Base-by-base conservation (phyloP, 1,140 invertebrate species). In the Chionoecetes opilio region DNA sequence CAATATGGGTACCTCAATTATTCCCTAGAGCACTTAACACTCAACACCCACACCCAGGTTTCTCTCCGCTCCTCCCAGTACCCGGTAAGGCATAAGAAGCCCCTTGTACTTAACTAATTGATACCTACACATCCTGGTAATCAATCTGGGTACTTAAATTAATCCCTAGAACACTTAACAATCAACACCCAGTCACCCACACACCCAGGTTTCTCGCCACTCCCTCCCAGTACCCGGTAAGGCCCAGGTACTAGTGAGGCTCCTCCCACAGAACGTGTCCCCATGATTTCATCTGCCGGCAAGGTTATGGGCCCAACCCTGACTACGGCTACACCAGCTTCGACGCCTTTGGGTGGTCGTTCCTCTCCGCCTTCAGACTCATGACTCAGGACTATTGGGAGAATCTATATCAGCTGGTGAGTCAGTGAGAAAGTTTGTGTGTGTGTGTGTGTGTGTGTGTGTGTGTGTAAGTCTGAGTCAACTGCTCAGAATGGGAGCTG, bases 361-460 rank as follows among this genome's bases (percentile, higher is more conserved):
- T 99, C 96, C 98, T 99, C 89, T 99, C 99, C 96, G 99, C 99
- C 85, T 99, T 99, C 97, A 98, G 99, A 97, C 98, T 99, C 88
- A 99, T 99, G 99, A 99, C 99, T 32, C 99, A 99, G 97, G 99
- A 99, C 97, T 99, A 98, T 97, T 99, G 99, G 99, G 99, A 99
- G 97, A 99, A 99, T 97, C 98, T 99, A 96, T 99, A 99, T 97
- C 99, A 99, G 97, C 97, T 99, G 98, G 99, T 99, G 97, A 97
- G 97, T 92, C 38, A 31, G 14, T 92, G n/a, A 3, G 21, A n/a
- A 2, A 82, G 21, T 37, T 17, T 85, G 8, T 94, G 3, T 53
- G 38, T 94, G 17, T 75, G 21, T 46, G 14, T 95, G 92, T 84
- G 21, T 53, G 63, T 46, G 41, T 46, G 35, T 86, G 11, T 9